phyloP scores from a whole-genome alignment of 2,888 invertebrate species.

The Odontocerum albicorne region DNA sequence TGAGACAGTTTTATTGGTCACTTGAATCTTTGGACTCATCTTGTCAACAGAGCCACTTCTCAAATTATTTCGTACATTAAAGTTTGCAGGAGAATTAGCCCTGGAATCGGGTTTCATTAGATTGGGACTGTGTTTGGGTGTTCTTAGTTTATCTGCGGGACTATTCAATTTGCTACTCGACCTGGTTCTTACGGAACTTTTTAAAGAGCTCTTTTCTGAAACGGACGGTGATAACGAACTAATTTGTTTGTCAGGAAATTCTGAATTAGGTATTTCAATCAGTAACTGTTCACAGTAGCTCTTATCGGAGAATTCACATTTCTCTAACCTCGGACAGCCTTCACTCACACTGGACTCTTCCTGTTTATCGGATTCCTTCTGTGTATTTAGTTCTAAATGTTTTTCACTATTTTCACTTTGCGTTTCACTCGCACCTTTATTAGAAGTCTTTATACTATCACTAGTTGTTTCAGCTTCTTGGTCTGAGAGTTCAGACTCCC shows the following conservation, averaged over 20 bases:
- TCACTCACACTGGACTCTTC: constrained; percentile 33
- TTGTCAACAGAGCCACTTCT: constrained; percentile 49
- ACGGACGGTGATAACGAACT: constrained; percentile 55
- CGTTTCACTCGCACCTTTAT: constrained; percentile 35
- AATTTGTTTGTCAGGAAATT: constrained; percentile 55
- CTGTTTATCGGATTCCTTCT: constrained; percentile 44
- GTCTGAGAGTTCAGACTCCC: constrained; percentile 50
- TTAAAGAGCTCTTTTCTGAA: constrained; percentile 48
- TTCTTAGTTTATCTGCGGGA: constrained; percentile 59
- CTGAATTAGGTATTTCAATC: constrained; percentile 77
- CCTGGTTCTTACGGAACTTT: constrained; percentile 64
- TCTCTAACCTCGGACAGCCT: constrained; percentile 41
- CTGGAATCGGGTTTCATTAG: constrained; percentile 44
- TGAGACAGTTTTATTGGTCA: constrained; percentile 34
- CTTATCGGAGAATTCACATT: constrained; percentile 57
- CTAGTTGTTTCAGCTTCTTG: constrained; percentile 35
- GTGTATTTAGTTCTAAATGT: constrained; percentile 1
- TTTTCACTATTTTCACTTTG: constrained; percentile 2
- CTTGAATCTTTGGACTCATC: constrained; percentile 44
- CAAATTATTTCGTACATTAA: constrained; percentile 44
- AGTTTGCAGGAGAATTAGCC: constrained; percentile 47
- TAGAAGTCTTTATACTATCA: constrained; percentile 28
- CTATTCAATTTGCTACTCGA: constrained; percentile 70
- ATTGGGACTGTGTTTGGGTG: constrained; percentile 53
- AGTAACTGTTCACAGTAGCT: constrained; percentile 76